Percentiles rank a stretch among this genome's conserved stretches.
Evolutionary conservation across 2,888 invertebrate species (phyloP).

Genomic region (Pardosa pseudoannulata): DNA sequence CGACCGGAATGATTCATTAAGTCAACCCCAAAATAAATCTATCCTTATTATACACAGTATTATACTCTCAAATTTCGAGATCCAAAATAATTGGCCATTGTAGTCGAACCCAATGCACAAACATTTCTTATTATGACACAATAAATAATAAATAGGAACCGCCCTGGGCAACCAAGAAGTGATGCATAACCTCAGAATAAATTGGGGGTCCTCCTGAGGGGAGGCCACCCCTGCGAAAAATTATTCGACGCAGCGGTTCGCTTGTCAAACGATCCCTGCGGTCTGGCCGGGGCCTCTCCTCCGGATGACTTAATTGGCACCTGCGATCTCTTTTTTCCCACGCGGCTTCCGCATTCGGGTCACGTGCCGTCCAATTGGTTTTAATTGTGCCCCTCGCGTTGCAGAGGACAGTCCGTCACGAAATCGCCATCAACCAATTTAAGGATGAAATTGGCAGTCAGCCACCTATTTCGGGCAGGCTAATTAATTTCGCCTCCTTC

Average conservation of each 20-base stretch:
- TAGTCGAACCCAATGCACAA: too few species aligned
- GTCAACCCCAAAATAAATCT: too few species aligned
- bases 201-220: constrained; percentile 23
- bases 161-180: not conserved
- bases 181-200: constrained; percentile 16
- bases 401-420: not conserved
- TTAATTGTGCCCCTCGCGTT: constrained; percentile 35
- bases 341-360: constrained; percentile 26
- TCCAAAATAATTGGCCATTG: too few species aligned
- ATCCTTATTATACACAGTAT: too few species aligned
- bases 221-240: constrained; percentile 46
- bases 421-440: constrained; percentile 17
- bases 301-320: constrained; percentile 64
- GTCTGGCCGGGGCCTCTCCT: not conserved
- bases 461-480: not conserved
- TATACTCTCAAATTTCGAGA: too few species aligned
- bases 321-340: constrained; percentile 13
- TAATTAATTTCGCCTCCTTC: not conserved
- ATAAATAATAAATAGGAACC: too few species aligned
- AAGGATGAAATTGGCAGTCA: not conserved
- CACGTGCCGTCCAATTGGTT: constrained; percentile 53
- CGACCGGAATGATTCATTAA: too few species aligned
- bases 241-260: not conserved
- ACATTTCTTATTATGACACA: not conserved
- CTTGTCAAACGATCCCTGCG: constrained; percentile 27